Conservation (phyloP, 2,797 vertebrate species). For the Pipistrellus kuhlii region DNA sequence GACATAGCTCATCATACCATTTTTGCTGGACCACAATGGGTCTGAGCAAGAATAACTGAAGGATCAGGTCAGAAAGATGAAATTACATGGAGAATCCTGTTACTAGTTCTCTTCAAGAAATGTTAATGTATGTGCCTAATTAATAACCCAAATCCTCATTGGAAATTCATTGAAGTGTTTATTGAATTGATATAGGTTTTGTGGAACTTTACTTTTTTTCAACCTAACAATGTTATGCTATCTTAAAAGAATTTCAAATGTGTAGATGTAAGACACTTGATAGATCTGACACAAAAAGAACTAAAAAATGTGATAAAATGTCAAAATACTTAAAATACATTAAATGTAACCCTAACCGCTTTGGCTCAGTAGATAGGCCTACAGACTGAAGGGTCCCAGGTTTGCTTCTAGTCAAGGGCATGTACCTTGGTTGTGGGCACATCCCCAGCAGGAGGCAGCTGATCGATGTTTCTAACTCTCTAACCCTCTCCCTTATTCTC, state of each 20-base stretch:
- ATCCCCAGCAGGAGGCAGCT: too few relatives aligned
- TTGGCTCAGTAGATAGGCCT: too few relatives aligned
- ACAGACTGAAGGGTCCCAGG: too few relatives aligned
- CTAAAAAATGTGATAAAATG: neutral
- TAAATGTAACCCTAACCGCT: neutral
- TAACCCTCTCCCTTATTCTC: too few relatives aligned
- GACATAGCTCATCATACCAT: slow-evolving; percentile 48
- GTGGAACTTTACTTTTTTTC: slow-evolving; percentile 11
- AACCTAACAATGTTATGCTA: neutral
- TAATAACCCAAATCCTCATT: slow-evolving; percentile 56
- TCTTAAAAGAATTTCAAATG: slow-evolving; percentile 20
- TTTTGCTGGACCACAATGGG: slow-evolving; percentile 43
- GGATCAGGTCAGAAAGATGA: slow-evolving; percentile 56
- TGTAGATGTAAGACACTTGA: neutral
- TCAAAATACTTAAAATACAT: neutral
- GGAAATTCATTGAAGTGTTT: slow-evolving; percentile 60
- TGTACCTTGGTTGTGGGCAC: too few relatives aligned
- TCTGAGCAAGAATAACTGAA: slow-evolving; percentile 57
- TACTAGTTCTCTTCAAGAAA: slow-evolving; percentile 64
- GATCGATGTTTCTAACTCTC: too few relatives aligned
- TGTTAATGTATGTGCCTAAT: slow-evolving; percentile 49
- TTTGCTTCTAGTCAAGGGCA: too few relatives aligned
- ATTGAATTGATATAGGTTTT: slow-evolving; percentile 1
- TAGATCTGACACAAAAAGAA: neutral
- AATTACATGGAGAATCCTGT: slow-evolving; percentile 46